Conservation (phyloP, 2,888 invertebrate species). For the Brachycybe producta region DNA sequence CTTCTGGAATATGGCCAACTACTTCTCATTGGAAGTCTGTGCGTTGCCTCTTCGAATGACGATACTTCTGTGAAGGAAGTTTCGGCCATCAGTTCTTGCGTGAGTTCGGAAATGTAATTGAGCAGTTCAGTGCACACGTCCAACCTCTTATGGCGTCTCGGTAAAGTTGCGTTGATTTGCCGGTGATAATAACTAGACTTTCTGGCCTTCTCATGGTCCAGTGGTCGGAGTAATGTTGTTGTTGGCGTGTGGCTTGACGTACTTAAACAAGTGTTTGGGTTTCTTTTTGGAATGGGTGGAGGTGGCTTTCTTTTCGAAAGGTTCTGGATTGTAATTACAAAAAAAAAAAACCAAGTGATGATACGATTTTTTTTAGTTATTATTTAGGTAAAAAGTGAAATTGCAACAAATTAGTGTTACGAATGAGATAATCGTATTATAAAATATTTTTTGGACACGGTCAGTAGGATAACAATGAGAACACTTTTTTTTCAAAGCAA, state of each 20-base stretch:
- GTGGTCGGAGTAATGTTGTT: neutral
- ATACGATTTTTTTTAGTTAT: too few relatives aligned
- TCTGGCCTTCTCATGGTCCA: neutral
- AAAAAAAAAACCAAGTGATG: too few relatives aligned
- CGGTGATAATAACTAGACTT: neutral
- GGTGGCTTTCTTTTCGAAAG: neutral
- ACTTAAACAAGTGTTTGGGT: slow-evolving; percentile 3
- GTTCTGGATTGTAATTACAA: too few relatives aligned
- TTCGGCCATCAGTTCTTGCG: slow-evolving; percentile 13
- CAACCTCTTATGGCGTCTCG: neutral
- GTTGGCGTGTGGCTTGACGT: neutral
- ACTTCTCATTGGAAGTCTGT: neutral
- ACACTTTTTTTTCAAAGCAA: too few relatives aligned
- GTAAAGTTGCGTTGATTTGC: neutral
- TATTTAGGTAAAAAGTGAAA: too few relatives aligned
- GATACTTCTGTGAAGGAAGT: slow-evolving; percentile 11
- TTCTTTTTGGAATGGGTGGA: slow-evolving; percentile 10
- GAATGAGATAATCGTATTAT: too few relatives aligned
- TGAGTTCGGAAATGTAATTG: slow-evolving; percentile 10
- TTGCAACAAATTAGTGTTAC: too few relatives aligned
- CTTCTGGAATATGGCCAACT: neutral
- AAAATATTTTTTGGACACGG: too few relatives aligned
- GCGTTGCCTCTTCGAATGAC: neutral
- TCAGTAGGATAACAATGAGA: too few relatives aligned
- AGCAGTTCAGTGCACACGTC: slow-evolving; percentile 12